These are phyloP conservation scores for Ormia ochracea DNA, from an alignment of 2,888 invertebrate genomes.

Conservation along the genomic window DNA sequence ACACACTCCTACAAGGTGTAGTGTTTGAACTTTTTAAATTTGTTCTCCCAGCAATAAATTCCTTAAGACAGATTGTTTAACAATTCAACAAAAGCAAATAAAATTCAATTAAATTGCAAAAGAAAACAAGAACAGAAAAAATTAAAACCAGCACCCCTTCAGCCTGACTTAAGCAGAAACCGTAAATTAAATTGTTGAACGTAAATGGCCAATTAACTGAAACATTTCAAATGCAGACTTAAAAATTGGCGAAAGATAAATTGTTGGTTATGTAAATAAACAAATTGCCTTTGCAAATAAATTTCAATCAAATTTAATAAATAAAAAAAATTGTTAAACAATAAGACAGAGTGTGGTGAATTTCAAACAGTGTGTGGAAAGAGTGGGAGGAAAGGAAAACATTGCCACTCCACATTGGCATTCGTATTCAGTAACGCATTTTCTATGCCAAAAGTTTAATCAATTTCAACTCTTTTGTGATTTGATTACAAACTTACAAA, in stretches of 20 bases:
- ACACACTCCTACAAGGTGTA: slow-evolving; percentile 41
- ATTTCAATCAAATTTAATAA: background rate
- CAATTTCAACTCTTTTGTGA: too few species aligned
- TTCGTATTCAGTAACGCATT: too few species aligned
- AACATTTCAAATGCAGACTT: slow-evolving; percentile 13
- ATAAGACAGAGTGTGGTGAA: background rate
- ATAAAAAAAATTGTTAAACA: background rate
- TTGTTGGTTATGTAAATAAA: background rate
- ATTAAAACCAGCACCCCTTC: background rate
- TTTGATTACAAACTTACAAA: too few species aligned
- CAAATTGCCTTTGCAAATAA: background rate
- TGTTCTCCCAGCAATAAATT: background rate
- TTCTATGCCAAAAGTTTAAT: too few species aligned
- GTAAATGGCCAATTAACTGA: slow-evolving; percentile 57
- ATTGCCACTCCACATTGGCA: too few species aligned
- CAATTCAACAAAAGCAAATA: slow-evolving; percentile 15
- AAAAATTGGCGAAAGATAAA: background rate
- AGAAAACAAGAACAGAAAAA: background rate
- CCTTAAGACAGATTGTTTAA: background rate
- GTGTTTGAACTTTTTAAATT: background rate
- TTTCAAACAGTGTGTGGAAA: background rate
- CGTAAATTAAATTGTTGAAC: slow-evolving; percentile 48
- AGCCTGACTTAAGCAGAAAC: slow-evolving; percentile 30
- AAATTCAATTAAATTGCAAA: slow-evolving; percentile 44
- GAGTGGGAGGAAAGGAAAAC: too few species aligned